Evolutionary conservation across 2,888 invertebrate genomes (phyloP).

Genomic region (Calameuta pallipes): DNA sequence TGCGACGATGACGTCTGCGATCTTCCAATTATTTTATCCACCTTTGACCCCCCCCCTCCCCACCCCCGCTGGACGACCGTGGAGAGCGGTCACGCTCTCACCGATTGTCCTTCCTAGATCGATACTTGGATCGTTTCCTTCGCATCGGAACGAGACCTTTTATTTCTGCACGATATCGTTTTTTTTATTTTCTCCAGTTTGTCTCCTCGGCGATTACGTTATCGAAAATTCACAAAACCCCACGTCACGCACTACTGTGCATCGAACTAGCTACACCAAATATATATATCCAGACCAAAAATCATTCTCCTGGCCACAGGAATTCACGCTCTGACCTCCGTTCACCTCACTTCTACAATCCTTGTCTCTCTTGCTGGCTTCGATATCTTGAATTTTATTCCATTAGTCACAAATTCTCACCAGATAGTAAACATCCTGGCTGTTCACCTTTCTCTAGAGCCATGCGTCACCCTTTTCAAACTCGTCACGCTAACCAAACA

Average conservation of each 20-base stretch:
- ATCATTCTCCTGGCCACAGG: background rate
- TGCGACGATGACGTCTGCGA: conserved; percentile 15
- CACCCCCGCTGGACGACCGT: conserved; percentile 12
- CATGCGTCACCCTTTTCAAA: background rate
- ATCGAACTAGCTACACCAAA: background rate
- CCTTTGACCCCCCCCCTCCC: conserved; percentile 11
- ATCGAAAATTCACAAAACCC: background rate
- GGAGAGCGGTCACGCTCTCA: background rate
- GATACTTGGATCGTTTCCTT: conserved; percentile 11
- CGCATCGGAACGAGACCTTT: background rate
- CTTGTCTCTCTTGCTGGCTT: background rate
- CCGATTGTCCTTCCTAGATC: conserved; percentile 12
- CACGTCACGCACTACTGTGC: background rate
- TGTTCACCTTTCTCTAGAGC: background rate
- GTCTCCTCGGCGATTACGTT: background rate
- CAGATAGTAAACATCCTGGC: background rate
- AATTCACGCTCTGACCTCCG: background rate
- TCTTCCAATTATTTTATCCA: conserved; percentile 10
- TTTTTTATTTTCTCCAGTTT: background rate
- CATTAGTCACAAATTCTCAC: background rate
- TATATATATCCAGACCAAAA: background rate
- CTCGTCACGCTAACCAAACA: background rate
- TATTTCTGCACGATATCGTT: conserved; percentile 48
- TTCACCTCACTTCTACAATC: background rate
- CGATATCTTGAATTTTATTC: background rate